phyloP scores from a whole-genome alignment of 2,888 invertebrate genomes.

The Apotomis turbidana region DNA sequence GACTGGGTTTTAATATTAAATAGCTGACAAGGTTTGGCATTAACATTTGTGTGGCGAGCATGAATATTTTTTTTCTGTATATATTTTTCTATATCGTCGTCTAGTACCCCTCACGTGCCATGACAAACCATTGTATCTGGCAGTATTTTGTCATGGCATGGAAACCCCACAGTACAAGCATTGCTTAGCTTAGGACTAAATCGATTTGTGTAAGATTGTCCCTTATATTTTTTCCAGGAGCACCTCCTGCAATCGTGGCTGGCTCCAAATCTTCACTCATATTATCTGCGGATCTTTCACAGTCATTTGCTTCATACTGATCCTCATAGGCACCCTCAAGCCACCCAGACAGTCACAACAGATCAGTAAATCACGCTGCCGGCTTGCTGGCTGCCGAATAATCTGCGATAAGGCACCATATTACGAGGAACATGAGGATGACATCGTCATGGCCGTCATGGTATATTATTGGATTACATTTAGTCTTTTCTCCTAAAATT shows the following conservation, averaged over 20 bases:
- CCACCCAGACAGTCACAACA: not conserved
- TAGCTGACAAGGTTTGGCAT: too few species aligned
- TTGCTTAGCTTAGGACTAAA: too few species aligned
- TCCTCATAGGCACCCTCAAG: constrained; percentile 62
- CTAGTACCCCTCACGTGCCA: too few species aligned
- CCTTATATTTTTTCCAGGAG: constrained; percentile 53
- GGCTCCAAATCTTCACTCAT: constrained; percentile 68
- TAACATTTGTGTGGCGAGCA: too few species aligned
- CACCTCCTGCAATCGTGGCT: constrained; percentile 70
- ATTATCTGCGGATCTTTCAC: constrained; percentile 66
- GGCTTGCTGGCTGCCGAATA: constrained; percentile 56
- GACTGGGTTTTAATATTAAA: too few species aligned
- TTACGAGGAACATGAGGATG: constrained; percentile 54
- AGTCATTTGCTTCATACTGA: constrained; percentile 68
- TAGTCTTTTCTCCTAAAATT: not conserved
- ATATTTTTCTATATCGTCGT: too few species aligned
- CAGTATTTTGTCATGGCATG: too few species aligned
- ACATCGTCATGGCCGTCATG: constrained; percentile 58
- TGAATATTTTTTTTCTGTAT: too few species aligned
- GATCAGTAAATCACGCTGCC: constrained; percentile 48
- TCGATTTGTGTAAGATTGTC: too few species aligned
- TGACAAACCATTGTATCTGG: too few species aligned
- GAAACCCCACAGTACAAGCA: too few species aligned
- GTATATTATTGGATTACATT: constrained; percentile 49
- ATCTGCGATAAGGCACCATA: constrained; percentile 58